phyloP scores from a whole-genome alignment of 2,888 invertebrate genomes.

The Iphiclides podalirius region DNA sequence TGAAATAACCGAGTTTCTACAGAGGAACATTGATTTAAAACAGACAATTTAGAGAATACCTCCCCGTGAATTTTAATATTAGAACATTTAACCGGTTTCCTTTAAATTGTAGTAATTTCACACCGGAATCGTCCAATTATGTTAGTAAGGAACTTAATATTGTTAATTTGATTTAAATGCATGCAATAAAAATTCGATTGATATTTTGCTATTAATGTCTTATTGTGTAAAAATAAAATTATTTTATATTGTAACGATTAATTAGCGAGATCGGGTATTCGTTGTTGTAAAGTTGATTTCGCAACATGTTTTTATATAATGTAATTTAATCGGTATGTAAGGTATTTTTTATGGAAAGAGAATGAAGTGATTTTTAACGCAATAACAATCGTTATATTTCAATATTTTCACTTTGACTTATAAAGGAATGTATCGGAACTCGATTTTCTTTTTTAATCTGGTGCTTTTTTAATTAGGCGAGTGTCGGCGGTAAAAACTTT shows the following conservation, averaged over 20 bases:
- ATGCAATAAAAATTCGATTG: slow-evolving; percentile 73
- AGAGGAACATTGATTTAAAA: slow-evolving; percentile 15
- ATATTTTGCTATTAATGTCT: slow-evolving; percentile 67
- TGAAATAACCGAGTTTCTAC: slow-evolving; percentile 33
- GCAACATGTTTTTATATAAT: slow-evolving; percentile 44
- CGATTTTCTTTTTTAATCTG: slow-evolving; percentile 27
- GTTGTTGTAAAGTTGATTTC: slow-evolving; percentile 61
- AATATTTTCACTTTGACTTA: slow-evolving; percentile 27
- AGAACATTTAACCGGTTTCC: slow-evolving; percentile 14
- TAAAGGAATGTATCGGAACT: slow-evolving; percentile 26
- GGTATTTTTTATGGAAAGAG: slow-evolving; percentile 24
- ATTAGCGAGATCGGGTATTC: slow-evolving; percentile 53
- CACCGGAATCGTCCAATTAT: slow-evolving; percentile 59
- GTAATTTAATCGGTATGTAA: slow-evolving; percentile 57
- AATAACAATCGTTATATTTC: slow-evolving; percentile 42
- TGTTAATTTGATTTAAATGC: slow-evolving; percentile 68
- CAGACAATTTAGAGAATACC: slow-evolving; percentile 27
- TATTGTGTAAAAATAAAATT: slow-evolving; percentile 49
- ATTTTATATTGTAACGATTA: slow-evolving; percentile 60
- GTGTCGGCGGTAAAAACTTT: slow-evolving; percentile 1
- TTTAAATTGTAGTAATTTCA: slow-evolving; percentile 27
- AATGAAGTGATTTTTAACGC: slow-evolving; percentile 37
- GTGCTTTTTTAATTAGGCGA: slow-evolving; percentile 27
- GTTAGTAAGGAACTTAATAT: slow-evolving; percentile 58
- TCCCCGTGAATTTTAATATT: slow-evolving; percentile 29